These are phyloP conservation scores for Drosophila niveifrons DNA, from an alignment of 2,888 invertebrate species.

Conservation along the genomic window DNA sequence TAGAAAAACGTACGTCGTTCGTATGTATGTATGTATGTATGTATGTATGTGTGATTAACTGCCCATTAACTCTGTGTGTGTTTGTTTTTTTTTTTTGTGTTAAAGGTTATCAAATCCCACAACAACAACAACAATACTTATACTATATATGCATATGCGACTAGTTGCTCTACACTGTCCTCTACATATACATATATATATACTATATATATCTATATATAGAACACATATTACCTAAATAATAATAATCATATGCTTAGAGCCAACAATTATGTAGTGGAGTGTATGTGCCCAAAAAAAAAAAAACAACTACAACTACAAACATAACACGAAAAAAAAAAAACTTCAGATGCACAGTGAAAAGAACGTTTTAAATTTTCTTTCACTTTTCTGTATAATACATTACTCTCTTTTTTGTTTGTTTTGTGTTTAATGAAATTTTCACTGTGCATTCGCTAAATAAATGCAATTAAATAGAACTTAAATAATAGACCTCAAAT, in stretches of 20 bases:
- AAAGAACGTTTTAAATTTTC: not conserved
- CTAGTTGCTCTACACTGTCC: conserved; percentile 50
- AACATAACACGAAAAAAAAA: conserved; percentile 9
- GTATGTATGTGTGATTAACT: conserved; percentile 31
- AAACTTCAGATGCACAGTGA: conserved; percentile 59
- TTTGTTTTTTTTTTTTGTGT: no score
- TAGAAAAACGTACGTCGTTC: conserved; percentile 27
- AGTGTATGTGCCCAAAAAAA: conserved; percentile 57
- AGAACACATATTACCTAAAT: not conserved
- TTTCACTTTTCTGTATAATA: not conserved
- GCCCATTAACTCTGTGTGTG: conserved; percentile 8
- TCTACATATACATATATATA: conserved; percentile 15
- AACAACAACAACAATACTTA: not conserved
- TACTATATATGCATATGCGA: conserved; percentile 51
- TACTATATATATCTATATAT: conserved; percentile 17
- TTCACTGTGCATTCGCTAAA: conserved; percentile 67
- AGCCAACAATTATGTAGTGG: conserved; percentile 56
- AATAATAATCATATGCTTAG: conserved; percentile 47
- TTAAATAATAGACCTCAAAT: conserved; percentile 45
- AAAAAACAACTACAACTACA: conserved; percentile 14
- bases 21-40: conserved; percentile 41
- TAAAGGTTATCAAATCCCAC: conserved; percentile 7
- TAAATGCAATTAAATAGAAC: conserved; percentile 60
- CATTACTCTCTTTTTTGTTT: not conserved
- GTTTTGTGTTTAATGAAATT: conserved; percentile 7